Conservation (phyloP, 2,888 invertebrate species). For the Lamellibrachia columna region DNA sequence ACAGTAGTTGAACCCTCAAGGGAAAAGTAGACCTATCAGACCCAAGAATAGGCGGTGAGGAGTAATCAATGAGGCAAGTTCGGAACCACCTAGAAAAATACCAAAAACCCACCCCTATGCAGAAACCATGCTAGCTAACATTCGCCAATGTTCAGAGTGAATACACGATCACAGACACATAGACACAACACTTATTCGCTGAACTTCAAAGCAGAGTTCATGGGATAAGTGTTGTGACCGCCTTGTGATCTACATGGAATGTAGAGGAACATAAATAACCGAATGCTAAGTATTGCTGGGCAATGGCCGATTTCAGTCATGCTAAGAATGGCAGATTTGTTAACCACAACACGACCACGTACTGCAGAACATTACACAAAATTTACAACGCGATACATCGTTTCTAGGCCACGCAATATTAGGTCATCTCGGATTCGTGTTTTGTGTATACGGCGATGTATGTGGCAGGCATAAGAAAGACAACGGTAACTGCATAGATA, state of each 20-base stretch:
- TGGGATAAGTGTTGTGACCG: background rate
- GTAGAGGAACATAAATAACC: too few species aligned
- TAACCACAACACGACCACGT: background rate
- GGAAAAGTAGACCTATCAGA: too few species aligned
- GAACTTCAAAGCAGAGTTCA: background rate
- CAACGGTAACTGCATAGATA: background rate
- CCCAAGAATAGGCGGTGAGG: too few species aligned
- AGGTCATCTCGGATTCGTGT: background rate
- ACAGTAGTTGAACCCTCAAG: too few species aligned
- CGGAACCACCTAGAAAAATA: too few species aligned
- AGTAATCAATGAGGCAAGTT: too few species aligned
- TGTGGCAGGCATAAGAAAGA: background rate
- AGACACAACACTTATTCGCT: background rate
- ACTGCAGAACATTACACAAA: too few species aligned
- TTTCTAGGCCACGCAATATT: background rate
- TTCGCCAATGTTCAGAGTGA: background rate
- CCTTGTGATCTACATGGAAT: too few species aligned
- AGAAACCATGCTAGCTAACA: too few species aligned
- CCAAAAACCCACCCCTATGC: too few species aligned
- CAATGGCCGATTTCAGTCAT: background rate
- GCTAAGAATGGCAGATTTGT: background rate
- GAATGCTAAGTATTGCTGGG: too few species aligned
- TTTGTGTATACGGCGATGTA: background rate
- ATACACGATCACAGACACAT: background rate
- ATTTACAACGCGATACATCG: background rate